Percentiles rank a stretch among this genome's conserved stretches.
phyloP scores from a whole-genome alignment of 1,140 invertebrate genomes.

The Tetranychus cinnabarinus region DNA sequence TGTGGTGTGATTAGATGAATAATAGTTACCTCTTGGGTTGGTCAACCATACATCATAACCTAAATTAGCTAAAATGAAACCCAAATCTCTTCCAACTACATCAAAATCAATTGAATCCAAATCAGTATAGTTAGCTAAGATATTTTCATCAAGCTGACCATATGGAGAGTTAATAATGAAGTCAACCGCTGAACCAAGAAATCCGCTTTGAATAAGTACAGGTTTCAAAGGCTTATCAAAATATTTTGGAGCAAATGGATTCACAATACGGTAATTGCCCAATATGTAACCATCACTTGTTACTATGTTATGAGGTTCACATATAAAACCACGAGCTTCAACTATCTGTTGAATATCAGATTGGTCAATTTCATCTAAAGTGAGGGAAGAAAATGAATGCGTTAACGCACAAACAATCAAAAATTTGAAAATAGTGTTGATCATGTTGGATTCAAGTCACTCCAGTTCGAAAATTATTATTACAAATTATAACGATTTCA shows the following conservation, averaged over 20 bases:
- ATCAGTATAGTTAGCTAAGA: background rate
- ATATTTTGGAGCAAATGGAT: background rate
- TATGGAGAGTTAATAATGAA: conserved; percentile 40
- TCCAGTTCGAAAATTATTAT: too few species aligned
- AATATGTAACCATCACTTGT: conserved; percentile 48
- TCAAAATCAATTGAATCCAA: background rate
- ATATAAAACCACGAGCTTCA: background rate
- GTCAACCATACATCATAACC: conserved; percentile 21
- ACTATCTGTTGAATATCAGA: conserved; percentile 4
- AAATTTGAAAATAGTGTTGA: too few species aligned
- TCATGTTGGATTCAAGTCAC: too few species aligned
- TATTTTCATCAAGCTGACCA: background rate
- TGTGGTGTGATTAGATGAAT: conserved; percentile 8
- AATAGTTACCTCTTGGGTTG: conserved; percentile 18
- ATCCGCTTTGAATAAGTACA: conserved; percentile 43
- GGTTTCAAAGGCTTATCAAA: conserved; percentile 16
- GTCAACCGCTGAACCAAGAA: conserved; percentile 44
- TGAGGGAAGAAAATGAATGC: too few species aligned
- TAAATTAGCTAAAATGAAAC: conserved; percentile 15
- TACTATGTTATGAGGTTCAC: conserved; percentile 25
- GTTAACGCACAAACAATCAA: too few species aligned
- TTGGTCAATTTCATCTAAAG: background rate
- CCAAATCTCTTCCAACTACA: background rate
- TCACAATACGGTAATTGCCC: conserved; percentile 37
- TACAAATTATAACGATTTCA: too few species aligned